Evolutionary conservation across 2,888 invertebrate genomes (phyloP).

Genomic region (Archips crataeganus): DNA sequence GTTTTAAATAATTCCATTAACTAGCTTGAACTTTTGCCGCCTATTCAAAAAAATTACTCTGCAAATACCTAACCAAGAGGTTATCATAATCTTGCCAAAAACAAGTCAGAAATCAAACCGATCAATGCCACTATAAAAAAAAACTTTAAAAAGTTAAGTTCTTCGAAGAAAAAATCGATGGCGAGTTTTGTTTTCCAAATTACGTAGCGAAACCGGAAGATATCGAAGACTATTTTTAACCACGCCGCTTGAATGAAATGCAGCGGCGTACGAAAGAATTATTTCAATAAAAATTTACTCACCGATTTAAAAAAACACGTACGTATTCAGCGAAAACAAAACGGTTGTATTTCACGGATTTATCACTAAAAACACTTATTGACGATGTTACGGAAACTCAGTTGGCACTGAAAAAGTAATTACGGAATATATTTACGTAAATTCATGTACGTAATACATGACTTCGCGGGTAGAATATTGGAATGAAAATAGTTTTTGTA

Average conservation of each 20-base stretch:
- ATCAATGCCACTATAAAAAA: slow-evolving; percentile 3
- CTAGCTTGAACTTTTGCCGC: too few species aligned
- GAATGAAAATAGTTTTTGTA: slow-evolving; percentile 73
- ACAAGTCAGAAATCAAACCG: neutral
- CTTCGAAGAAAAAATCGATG: neutral
- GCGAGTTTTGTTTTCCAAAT: slow-evolving; percentile 26
- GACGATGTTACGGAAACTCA: slow-evolving; percentile 58
- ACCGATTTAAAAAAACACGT: slow-evolving; percentile 55
- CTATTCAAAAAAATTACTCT: neutral
- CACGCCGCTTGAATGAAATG: slow-evolving; percentile 56
- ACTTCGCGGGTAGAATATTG: slow-evolving; percentile 79
- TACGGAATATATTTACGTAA: slow-evolving; percentile 61
- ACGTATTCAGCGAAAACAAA: slow-evolving; percentile 46
- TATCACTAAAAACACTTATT: slow-evolving; percentile 70
- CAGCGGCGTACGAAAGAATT: slow-evolving; percentile 50
- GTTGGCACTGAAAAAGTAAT: slow-evolving; percentile 56
- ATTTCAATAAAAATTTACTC: slow-evolving; percentile 58
- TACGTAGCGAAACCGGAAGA: slow-evolving; percentile 35
- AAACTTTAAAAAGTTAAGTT: slow-evolving; percentile 12
- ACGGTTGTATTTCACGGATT: slow-evolving; percentile 51
- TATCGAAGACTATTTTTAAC: slow-evolving; percentile 63
- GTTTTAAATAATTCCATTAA: neutral
- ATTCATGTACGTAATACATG: slow-evolving; percentile 64
- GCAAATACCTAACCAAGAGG: neutral
- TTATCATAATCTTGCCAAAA: neutral